Percentiles rank a stretch among this genome's conserved stretches.
Evolutionary conservation across 2,797 vertebrate species (phyloP).

Genomic region (Poeciliopsis presidionis): DNA sequence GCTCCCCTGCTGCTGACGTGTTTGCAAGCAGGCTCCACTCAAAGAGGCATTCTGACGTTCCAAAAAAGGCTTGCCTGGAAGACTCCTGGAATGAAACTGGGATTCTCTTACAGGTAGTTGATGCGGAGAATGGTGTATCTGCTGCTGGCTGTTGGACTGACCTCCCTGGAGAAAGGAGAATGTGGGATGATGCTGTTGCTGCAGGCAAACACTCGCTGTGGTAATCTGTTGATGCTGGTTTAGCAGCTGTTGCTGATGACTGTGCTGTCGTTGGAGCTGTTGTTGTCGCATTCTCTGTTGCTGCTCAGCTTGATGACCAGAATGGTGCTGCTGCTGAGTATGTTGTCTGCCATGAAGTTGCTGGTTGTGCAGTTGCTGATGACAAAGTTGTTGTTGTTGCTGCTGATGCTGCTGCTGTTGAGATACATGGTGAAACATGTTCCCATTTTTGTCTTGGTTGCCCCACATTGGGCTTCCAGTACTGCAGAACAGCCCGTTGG

Average conservation of each 20-base stretch:
- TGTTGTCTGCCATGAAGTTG: conserved; percentile 83
- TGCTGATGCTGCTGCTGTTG: conserved; percentile 72
- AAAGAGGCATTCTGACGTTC: conserved; percentile 77
- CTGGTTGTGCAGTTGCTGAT: conserved; percentile 85
- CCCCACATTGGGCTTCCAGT: conserved; percentile 96
- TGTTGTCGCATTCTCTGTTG: conserved; percentile 72
- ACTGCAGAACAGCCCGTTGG: conserved; percentile 93
- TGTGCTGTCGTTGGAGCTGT: conserved; percentile 53
- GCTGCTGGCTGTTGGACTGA: conserved; percentile 82
- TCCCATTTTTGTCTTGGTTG: conserved; percentile 92
- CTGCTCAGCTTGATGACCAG: conserved; percentile 81
- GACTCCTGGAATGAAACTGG: conserved; percentile 77
- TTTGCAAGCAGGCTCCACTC: conserved; percentile 61
- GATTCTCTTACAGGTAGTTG: conserved; percentile 79
- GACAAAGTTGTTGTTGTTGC: conserved; percentile 79
- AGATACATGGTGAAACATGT: conserved; percentile 87
- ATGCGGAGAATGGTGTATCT: conserved; percentile 69
- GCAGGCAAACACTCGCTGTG: conserved; percentile 86
- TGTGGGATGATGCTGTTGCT: conserved; percentile 88
- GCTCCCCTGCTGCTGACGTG: conserved; percentile 79
- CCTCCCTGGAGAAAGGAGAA: conserved; percentile 91
- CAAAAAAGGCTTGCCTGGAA: conserved; percentile 86
- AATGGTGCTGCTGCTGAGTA: conserved; percentile 84
- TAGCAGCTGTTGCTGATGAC: conserved; percentile 73
- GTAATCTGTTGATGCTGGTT: conserved; percentile 86